Base-by-base conservation (phyloP, 2,888 invertebrate genomes). In the Uloborus plumipes region DNA sequence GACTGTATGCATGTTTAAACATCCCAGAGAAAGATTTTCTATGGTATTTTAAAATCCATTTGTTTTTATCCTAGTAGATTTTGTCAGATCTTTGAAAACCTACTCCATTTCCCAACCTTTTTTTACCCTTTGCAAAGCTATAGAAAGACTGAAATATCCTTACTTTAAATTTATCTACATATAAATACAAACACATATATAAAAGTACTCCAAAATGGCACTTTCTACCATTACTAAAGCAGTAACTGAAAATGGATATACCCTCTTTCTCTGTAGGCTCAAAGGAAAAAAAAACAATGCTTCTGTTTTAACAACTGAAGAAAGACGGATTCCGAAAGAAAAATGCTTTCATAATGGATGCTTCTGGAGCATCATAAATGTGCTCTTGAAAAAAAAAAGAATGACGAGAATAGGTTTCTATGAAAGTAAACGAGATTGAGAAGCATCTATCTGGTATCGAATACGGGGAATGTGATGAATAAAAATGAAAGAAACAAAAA, bases 301-400 rank as follows among this genome's bases (percentile, higher is more conserved):
- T 67, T 79, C 73, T 79, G 73, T 67, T 79, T 73, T 66, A 73
- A 79, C 72, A 67, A 67, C 73, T 50, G 53, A 66, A 61, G 79
- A 71, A 66, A 78, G 71, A 71, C 31, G 51, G 58, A 51, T 55
- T 26, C 18, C 18, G 20, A 66, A 69, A 76, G 59, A 69, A 62
- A 70, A 76, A 69, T 69, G 69, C 61, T 76, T 69, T 76, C 67
- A 67, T 79, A 79, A 79, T 79, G 72, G 72, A 79, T 79, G 79
- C 55, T 73, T 59, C 79, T 39, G 67, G 67, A 67, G 47, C 39
- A 67, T 79, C 79, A 73, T 79, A 79, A 79, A 79, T 73, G 72
- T 65, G 65, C 69, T 76, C 67, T 69, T 26, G n/a, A 39, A 59
- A 71, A 77, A 77, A 78, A 76, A 64, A 65, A 64, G 58, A 78